Evolutionary conservation across 2,888 invertebrate species (phyloP), one percentile per base, ranked within the genome.

Genomic region (Cyclophora punctaria): DNA sequence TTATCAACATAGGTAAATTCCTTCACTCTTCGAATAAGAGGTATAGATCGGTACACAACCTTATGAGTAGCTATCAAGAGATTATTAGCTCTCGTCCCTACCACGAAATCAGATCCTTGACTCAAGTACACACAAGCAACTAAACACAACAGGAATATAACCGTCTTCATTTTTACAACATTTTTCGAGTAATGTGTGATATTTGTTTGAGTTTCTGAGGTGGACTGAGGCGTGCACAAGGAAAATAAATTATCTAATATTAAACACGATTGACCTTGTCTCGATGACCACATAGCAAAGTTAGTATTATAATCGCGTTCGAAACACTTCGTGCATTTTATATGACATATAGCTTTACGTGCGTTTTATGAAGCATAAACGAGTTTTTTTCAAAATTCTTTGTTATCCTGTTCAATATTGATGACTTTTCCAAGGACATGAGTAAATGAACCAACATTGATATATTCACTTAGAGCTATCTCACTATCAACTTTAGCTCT

Each of bases 61-160:
- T 80, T 85, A 51, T 81, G 75, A 6, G 85, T 85, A 4, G 80
- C 81, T 67, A 85, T 73, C 57, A 85, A 69, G 56, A 83, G 69
- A 66, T 83, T 84, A 58, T 85, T 82, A 50, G 73, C 71, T 69
- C 77, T 76, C 3, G 78, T 69, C 3, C 85, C 85, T 4, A 77
- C 67, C 34, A 74, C 75, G 43, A 83, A 78, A 62, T 85, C 84
- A 54, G 78, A 83, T n/a, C 77, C 73, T 56, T 75, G 76, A 57
- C 62, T 64, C 20, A 73, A 55, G 64, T 62, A 64, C 50, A 76
- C 66, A 65, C 68, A 75, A 40, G 77, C 56, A 50, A 78, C 61
- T 51, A 81, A 60, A 63, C 73, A 62, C 59, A 75, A 53, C 6
- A 74, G 53, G 58, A 73, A 53, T 53, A 67, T 60, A 52, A 67